Evolutionary conservation across 2,888 invertebrate species (phyloP).

Genomic region (Micropterix aruncella): DNA sequence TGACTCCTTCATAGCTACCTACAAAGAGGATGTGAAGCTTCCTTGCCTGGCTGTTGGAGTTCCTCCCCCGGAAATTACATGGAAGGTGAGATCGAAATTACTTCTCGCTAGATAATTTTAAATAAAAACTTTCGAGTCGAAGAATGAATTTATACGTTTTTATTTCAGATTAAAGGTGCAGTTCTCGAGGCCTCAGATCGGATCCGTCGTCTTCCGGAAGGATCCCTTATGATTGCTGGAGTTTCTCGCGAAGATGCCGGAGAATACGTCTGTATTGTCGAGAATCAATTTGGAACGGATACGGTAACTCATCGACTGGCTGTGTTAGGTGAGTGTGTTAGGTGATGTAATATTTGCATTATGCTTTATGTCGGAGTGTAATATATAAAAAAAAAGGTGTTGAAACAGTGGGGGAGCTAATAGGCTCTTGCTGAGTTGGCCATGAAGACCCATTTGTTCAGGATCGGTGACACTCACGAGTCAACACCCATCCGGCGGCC

Average conservation of each 20-base stretch:
- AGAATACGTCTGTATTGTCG: slow-evolving; percentile 87
- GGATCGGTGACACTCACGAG: too few species aligned
- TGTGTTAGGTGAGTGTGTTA: slow-evolving; percentile 71
- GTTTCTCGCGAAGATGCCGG: slow-evolving; percentile 84
- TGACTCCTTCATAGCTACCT: slow-evolving; percentile 81
- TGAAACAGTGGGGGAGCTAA: too few species aligned
- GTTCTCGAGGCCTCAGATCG: slow-evolving; percentile 69
- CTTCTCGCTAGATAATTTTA: not conserved
- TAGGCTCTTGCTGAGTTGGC: too few species aligned
- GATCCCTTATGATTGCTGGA: slow-evolving; percentile 79
- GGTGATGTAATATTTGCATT: too few species aligned
- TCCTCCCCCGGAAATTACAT: slow-evolving; percentile 77
- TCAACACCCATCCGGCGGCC: too few species aligned
- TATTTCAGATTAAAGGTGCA: slow-evolving; percentile 51
- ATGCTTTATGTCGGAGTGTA: too few species aligned
- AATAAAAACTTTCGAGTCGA: slow-evolving; percentile 2
- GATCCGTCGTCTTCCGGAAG: slow-evolving; percentile 74
- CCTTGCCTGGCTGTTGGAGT: slow-evolving; percentile 88
- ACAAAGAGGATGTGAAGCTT: slow-evolving; percentile 82
- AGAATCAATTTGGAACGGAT: slow-evolving; percentile 86
- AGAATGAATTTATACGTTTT: not conserved
- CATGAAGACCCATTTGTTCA: too few species aligned
- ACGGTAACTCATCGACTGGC: slow-evolving; percentile 81
- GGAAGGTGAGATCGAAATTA: slow-evolving; percentile 47
- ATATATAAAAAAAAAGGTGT: too few species aligned